These are phyloP conservation scores for Phymastichus coffea DNA, from an alignment of 1,140 invertebrate genomes.

Conservation along the genomic window DNA sequence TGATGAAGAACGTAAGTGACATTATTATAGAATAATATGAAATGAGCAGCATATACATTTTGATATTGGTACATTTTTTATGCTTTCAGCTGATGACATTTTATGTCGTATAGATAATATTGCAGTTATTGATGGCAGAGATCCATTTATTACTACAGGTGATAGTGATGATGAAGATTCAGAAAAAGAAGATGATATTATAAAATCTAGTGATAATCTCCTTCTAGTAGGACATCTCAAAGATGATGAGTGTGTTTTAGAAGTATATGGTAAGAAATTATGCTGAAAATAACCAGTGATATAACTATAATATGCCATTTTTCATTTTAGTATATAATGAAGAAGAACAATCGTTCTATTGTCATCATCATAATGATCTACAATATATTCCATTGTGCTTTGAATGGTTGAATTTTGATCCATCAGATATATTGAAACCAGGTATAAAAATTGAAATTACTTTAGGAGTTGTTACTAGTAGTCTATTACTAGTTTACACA, in stretches of 20 bases:
- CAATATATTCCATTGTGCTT: conserved; percentile 87
- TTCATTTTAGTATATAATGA: conserved; percentile 83
- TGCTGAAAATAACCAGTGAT: conserved; percentile 4
- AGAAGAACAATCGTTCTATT: conserved; percentile 82
- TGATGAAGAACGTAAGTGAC: conserved; percentile 65
- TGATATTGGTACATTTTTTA: conserved; percentile 21
- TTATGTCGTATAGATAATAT: conserved; percentile 55
- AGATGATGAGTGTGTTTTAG: conserved; percentile 79
- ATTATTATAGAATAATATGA: conserved; percentile 7
- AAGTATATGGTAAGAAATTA: conserved; percentile 73
- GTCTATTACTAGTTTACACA: not conserved
- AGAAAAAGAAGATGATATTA: conserved; percentile 87
- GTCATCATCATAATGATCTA: conserved; percentile 89
- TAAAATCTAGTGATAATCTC: conserved; percentile 90
- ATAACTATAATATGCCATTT: conserved; percentile 16
- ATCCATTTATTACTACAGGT: conserved; percentile 60
- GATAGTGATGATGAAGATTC: conserved; percentile 71
- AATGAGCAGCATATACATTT: not conserved
- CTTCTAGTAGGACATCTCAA: conserved; percentile 84
- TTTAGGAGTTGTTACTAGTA: not conserved
- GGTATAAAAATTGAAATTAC: conserved; percentile 51
- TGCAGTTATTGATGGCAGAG: conserved; percentile 58
- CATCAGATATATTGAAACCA: conserved; percentile 62
- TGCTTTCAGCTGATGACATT: conserved; percentile 48
- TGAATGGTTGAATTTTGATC: conserved; percentile 89